Evolutionary conservation across 1,140 invertebrate genomes (phyloP).

Genomic region (Caenorhabditis brenneri): DNA sequence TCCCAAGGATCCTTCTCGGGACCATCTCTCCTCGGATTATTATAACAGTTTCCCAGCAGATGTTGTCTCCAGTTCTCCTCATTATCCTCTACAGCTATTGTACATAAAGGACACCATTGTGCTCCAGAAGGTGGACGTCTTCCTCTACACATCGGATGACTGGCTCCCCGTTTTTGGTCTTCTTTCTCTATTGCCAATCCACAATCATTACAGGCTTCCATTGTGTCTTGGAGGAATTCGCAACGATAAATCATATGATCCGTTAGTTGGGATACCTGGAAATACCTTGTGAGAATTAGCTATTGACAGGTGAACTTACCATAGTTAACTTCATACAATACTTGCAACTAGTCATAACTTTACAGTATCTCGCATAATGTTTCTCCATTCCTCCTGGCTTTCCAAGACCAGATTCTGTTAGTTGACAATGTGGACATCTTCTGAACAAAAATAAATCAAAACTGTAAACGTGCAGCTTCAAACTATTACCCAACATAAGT

Average conservation of each 20-base stretch:
- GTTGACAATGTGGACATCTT: conserved; percentile 20
- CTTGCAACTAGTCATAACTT: conserved; percentile 36
- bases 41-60: background rate
- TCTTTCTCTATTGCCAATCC: conserved; percentile 27
- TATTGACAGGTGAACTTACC: background rate
- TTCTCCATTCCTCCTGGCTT: conserved; percentile 18
- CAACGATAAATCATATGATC: conserved; percentile 38
- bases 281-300: background rate
- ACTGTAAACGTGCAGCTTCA: background rate
- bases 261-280: conserved; percentile 33
- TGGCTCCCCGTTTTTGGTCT: conserved; percentile 1
- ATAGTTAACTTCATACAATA: conserved; percentile 15
- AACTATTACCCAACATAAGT: background rate
- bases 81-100: conserved; percentile 36
- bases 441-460: background rate
- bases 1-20: conserved; percentile 34
- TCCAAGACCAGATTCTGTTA: background rate
- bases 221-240: conserved; percentile 34
- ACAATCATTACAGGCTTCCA: conserved; percentile 32
- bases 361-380: conserved; percentile 17
- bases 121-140: conserved; percentile 22
- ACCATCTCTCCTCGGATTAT: conserved; percentile 21
- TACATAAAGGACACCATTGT: conserved; percentile 30
- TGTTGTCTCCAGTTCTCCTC: conserved; percentile 29
- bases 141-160: conserved; percentile 34